Evolutionary conservation across 2,797 vertebrate species (phyloP), one percentile per base, ranked within the genome.

Genomic region (Acanthiza pusilla): DNA sequence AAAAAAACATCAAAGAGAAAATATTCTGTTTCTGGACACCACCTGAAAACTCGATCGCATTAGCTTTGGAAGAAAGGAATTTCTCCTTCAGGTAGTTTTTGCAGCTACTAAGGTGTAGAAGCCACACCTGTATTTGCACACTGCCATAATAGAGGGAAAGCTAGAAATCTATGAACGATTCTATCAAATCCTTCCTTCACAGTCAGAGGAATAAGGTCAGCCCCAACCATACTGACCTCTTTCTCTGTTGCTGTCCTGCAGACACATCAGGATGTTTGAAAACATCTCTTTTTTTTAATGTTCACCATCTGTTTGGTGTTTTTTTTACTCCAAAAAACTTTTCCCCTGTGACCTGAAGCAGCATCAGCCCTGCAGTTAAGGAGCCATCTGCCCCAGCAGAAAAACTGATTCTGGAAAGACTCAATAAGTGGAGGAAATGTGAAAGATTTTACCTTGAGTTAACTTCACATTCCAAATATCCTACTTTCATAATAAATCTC

Each of bases 21-120:
- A 93, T 73, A 75, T 42, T 74, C 26, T 85, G 90, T 77, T 91
- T 61, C 76, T 89, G 67, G 54, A 88, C 70, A 89, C 30, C 42
- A 89, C 40, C 55, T 76, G 85, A 93, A 92, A 83, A 84, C n/a
- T 16, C 81, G 70, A 81, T 84, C 4, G 0, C 36, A 86, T 93
- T 73, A 93, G 54, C 55, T 95, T 86, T 80, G 47, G 36, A 88
- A 86, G 54, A 92, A 84, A 95, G 66, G 62, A 94, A 91, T 95
- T 94, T 88, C 58, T 93, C 87, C 82, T 96, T 91, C 58, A 72
- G 93, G 76, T 96, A 92, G n/a, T 68, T 91, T 96, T 92, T 94
- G 43, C 62, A 80, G 58, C 68, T 85, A 65, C 73, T 63, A 60
- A 88, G 43, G 51, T 78, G 34, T n/a, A 72, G 27, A 85, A 88